phyloP scores from a whole-genome alignment of 53 echinoderm and acorn worm genomes.

The Temnopleurus reevesii region DNA sequence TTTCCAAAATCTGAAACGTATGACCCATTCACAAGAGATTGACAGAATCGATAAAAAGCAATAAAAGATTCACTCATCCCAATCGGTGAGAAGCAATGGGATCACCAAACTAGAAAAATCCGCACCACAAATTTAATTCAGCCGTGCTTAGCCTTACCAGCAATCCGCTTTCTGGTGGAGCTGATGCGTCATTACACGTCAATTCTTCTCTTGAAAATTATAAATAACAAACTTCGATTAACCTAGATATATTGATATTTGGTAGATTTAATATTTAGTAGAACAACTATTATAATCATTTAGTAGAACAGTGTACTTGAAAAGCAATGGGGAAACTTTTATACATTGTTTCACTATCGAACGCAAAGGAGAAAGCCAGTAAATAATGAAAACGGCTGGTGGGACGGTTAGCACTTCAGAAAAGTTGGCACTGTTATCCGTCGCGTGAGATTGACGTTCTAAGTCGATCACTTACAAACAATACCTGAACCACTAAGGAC shows the following conservation, averaged over 20 bases:
- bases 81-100: background rate
- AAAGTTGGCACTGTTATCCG: background rate
- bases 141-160: background rate
- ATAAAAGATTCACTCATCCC: constrained; percentile 5
- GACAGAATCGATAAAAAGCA: constrained; percentile 1
- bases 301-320: too few species aligned
- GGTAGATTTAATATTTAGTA: too few species aligned
- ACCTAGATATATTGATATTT: too few species aligned
- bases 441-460: constrained; percentile 14
- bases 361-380: background rate
- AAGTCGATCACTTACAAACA: constrained; percentile 24
- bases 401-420: background rate
- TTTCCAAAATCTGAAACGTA: background rate
- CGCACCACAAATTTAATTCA: background rate
- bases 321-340: too few species aligned
- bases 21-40: constrained; percentile 13
- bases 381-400: background rate
- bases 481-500: background rate
- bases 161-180: background rate
- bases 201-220: too few species aligned
- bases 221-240: too few species aligned
- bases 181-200: too few species aligned
- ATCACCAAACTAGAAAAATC: background rate
- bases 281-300: too few species aligned
- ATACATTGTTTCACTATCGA: too few species aligned